Evolutionary conservation across 2,797 vertebrate species (phyloP).

Genomic region (Pangasius sanitwongsei): DNA sequence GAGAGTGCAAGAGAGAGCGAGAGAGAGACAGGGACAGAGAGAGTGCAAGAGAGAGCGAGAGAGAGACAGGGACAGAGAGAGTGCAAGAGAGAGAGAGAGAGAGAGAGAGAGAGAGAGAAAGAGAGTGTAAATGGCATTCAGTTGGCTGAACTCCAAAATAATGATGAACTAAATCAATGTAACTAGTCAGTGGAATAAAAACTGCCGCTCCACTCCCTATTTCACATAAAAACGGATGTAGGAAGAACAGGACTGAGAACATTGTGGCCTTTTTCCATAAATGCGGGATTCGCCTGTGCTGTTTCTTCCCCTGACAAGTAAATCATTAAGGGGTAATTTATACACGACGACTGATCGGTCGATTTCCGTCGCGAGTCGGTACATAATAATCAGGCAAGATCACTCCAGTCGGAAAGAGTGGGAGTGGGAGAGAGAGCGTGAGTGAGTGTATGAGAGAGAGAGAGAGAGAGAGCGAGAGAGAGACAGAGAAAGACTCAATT

Average conservation of each 20-base stretch:
- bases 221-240: not conserved
- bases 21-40: too few relatives aligned
- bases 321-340: slow-evolving; percentile 76
- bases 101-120: slow-evolving; percentile 38
- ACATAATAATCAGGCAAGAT: slow-evolving; percentile 72
- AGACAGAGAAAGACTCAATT: slow-evolving; percentile 40
- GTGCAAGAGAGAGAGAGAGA: slow-evolving; percentile 49
- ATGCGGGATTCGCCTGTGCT: slow-evolving; percentile 58
- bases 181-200: slow-evolving; percentile 5
- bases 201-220: not conserved
- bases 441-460: not conserved
- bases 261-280: slow-evolving; percentile 58
- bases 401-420: slow-evolving; percentile 30
- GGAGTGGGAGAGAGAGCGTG: slow-evolving; percentile 3
- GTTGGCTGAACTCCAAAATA: slow-evolving; percentile 7
- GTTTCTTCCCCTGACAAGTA: slow-evolving; percentile 71
- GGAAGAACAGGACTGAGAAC: slow-evolving; percentile 45
- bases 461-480: not conserved
- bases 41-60: slow-evolving; percentile 36
- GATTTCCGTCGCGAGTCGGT: slow-evolving; percentile 68
- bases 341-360: slow-evolving; percentile 65
- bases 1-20: slow-evolving; percentile 26
- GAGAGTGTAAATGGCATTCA: slow-evolving; percentile 57
- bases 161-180: not conserved
- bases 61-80: slow-evolving; percentile 36